A percentile compares a stretch with the other conserved stretches of the same genome.
Evolutionary conservation across 1,140 invertebrate genomes (phyloP).

Genomic region (Cherax quadricarinatus): DNA sequence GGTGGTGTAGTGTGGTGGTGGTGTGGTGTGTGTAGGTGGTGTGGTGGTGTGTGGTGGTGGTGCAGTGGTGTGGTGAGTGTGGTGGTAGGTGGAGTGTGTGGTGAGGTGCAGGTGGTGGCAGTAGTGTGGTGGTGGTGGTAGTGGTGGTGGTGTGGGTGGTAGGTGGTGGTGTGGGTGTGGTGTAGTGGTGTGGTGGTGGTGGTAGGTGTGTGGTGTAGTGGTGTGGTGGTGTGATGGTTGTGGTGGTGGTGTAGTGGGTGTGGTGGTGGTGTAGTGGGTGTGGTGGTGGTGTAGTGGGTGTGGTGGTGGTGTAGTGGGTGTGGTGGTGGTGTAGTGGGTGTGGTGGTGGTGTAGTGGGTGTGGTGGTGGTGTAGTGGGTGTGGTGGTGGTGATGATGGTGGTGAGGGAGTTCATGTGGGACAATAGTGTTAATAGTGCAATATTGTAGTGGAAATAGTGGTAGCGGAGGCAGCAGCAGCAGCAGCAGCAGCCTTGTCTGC

Average conservation of each 20-base stretch:
- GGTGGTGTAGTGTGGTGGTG: not conserved
- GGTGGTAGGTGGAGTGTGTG: too few species aligned
- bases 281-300: not conserved
- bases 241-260: not conserved
- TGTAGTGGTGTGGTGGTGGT: not conserved
- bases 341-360: not conserved
- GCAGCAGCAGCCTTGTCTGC: not conserved
- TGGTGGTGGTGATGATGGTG: not conserved
- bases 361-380: not conserved
- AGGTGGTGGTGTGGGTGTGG: not conserved
- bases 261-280: not conserved
- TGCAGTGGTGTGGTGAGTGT: too few species aligned
- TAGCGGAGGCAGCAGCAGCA: not conserved
- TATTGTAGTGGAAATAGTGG: not conserved
- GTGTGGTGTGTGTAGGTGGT: not conserved
- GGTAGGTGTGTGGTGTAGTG: not conserved
- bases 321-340: not conserved
- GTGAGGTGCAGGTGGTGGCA: not conserved
- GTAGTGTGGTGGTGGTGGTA: not conserved
- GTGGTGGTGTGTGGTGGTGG: not conserved
- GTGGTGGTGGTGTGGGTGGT: too few species aligned
- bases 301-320: not conserved
- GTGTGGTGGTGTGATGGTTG: not conserved
- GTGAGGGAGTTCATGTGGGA: not conserved
- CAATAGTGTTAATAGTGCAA: not conserved